Conservation (phyloP, 2,888 invertebrate genomes). For the Clitarchus hookeri region DNA sequence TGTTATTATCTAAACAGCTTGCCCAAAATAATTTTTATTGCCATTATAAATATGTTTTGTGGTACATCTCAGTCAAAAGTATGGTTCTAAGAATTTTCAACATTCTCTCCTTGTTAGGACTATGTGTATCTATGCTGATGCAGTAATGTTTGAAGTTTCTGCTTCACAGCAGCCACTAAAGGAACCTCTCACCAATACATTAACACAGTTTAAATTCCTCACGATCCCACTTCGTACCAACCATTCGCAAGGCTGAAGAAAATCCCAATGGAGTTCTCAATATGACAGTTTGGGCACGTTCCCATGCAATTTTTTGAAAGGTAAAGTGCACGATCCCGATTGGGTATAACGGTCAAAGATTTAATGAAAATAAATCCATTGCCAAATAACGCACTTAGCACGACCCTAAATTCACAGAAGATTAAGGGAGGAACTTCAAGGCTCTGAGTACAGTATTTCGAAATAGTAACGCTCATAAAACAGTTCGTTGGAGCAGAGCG, state of each 20-base stretch:
- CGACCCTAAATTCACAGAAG: neutral
- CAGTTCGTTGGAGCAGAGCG: conserved; percentile 33
- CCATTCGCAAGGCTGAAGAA: neutral
- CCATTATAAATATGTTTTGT: conserved; percentile 34
- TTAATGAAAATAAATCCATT: neutral
- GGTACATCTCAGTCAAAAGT: conserved; percentile 40
- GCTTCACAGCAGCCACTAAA: neutral
- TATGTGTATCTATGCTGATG: conserved; percentile 26
- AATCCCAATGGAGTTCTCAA: neutral
- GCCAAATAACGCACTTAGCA: neutral
- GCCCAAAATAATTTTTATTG: conserved; percentile 43
- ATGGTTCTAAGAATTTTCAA: conserved; percentile 37
- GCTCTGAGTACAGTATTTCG: conserved; percentile 38
- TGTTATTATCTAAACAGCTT: conserved; percentile 43
- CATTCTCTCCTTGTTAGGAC: conserved; percentile 39
- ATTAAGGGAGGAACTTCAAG: conserved; percentile 28
- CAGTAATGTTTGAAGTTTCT: neutral
- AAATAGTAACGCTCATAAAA: conserved; percentile 33
- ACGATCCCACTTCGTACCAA: neutral
- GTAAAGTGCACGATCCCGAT: neutral
- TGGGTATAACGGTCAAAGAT: neutral
- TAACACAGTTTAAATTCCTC: neutral
- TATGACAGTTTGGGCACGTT: neutral
- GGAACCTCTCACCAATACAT: neutral
- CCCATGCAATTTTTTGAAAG: neutral